Evolutionary conservation across 2,113 vertebrate genomes (phyloP), one percentile per base, ranked within the genome.

Genomic region (Ptyas mucosa): DNA sequence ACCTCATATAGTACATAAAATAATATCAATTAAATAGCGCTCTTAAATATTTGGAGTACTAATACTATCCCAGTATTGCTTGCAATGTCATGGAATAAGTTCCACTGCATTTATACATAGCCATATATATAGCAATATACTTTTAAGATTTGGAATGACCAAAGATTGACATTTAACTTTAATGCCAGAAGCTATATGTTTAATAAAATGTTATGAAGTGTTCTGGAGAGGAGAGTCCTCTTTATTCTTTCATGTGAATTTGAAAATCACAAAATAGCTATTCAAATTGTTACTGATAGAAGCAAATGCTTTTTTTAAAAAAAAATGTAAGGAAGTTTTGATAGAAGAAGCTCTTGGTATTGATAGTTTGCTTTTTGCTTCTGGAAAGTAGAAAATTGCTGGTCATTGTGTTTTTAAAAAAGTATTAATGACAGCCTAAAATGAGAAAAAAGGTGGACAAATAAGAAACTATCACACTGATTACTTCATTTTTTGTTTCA

Each of bases 1-100:
- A 58, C 92, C 94, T 91, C 96, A 95, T 95, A 93, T 85, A 91
- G 86, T 61, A 1, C 61, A n/a, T 58, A 91, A 94, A 94, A 85
- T 88, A 93, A 85, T 55, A 93, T 93, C 88, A 34, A 26, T 58
- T n/a, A 88, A 88, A 54, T 58, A 91, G n/a, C 55, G 23, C 54
- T 90, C 64, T 81, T 39, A 26, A 90, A 89, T n/a, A 43, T 92
- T 93, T 39, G 20, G 49, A 85, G 21, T 85, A 95, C 91, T 61
- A 92, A 75, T 53, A 92, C 75, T 86, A 81, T 39, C 49, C 93
- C 8, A 91, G 64, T 86, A 55, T 64, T 89, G 26, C 52, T 89
- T 92, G 5, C 9, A 39, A 43, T 53, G 90, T 93, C 87, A 39
- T 23, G 91, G 20, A 49, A 93, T 91, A 8, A 24, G 29, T 11